These are phyloP conservation scores for Willisornis vidua DNA, from an alignment of 2,113 vertebrate species.

Conservation along the genomic window DNA sequence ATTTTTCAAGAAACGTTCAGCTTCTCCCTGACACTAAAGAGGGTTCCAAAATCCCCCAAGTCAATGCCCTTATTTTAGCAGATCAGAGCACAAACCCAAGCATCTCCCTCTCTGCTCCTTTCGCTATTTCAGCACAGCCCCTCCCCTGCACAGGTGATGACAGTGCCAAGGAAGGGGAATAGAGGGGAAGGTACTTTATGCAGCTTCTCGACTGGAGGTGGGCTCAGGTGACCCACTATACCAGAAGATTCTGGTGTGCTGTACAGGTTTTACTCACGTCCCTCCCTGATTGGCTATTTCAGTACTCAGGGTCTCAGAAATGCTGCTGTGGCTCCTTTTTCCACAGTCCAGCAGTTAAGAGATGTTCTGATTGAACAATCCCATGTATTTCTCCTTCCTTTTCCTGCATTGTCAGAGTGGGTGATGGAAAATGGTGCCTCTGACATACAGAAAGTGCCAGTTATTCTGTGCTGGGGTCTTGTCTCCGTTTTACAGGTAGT, in stretches of 20 bases:
- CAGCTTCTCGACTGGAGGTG: not conserved
- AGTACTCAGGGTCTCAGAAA: not conserved
- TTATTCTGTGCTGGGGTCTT: not conserved
- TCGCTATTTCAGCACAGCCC: not conserved
- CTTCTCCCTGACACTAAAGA: not conserved
- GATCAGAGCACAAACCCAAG: not conserved
- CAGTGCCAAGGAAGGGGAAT: not conserved
- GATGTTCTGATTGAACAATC: not conserved
- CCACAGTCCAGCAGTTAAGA: not conserved
- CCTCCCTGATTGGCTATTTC: not conserved
- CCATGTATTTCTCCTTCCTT: not conserved
- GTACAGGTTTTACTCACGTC: not conserved
- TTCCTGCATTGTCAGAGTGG: not conserved
- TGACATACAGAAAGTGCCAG: rapidly evolving
- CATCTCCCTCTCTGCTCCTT: not conserved
- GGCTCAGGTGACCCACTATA: rapidly evolving
- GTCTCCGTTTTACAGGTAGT: not conserved
- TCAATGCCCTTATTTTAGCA: not conserved
- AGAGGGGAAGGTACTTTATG: rapidly evolving
- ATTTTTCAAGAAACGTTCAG: not conserved
- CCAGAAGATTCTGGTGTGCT: not conserved
- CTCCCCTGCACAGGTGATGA: no score
- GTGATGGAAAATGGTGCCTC: not conserved
- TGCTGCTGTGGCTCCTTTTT: rapidly evolving
- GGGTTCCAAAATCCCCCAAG: not conserved